Conservation (phyloP, 64 coral and sea anemone species). For the Stichodactyla helianthus region DNA sequence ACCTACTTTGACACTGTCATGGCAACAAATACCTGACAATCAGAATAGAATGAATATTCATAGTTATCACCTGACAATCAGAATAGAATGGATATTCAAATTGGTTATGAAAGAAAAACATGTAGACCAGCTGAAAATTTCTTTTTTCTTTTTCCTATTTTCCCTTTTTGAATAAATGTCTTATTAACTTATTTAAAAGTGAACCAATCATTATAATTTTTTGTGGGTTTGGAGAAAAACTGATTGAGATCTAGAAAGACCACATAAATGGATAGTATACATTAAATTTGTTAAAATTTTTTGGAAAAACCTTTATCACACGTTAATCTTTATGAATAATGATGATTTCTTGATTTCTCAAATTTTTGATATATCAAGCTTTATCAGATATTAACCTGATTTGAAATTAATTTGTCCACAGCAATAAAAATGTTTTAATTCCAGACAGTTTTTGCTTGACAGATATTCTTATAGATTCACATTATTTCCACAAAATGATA, state of each 20-base stretch:
- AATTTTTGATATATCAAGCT: no score
- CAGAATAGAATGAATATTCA: background rate
- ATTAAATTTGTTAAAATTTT: no score
- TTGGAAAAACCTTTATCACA: no score
- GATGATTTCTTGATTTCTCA: no score
- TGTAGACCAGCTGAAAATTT: background rate
- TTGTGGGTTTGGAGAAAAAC: no score
- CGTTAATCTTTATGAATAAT: no score
- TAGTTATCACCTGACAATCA: background rate
- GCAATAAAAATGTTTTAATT: background rate
- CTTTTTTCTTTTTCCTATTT: background rate
- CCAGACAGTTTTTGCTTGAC: no score
- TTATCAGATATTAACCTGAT: background rate
- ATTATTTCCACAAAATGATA: background rate
- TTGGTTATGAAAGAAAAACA: background rate
- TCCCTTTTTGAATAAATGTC: background rate
- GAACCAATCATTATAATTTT: background rate
- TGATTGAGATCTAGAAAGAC: no score
- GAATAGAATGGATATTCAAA: background rate
- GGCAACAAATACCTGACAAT: constrained; percentile 10
- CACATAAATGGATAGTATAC: no score
- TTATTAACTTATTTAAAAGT: background rate
- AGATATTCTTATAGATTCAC: background rate
- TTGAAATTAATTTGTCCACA: background rate
- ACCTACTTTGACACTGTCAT: background rate